phyloP scores from a whole-genome alignment of 2,888 invertebrate genomes.

The Osedax frankpressi region DNA sequence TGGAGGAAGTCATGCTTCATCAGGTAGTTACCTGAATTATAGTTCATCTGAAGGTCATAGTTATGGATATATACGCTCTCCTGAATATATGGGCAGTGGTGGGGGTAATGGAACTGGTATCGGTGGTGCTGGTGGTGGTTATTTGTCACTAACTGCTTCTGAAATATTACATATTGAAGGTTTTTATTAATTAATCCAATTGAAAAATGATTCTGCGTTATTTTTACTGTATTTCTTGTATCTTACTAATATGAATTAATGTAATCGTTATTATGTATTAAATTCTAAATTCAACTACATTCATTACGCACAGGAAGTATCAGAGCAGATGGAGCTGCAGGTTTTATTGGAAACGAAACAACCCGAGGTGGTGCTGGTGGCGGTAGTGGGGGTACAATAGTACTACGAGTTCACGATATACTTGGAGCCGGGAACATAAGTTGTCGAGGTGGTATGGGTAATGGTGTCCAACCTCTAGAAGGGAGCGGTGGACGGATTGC shows the following conservation, averaged over 20 bases:
- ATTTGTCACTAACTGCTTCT: too few species aligned
- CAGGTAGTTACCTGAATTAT: constrained; percentile 28
- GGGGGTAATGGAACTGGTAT: constrained; percentile 30
- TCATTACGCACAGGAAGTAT: constrained; percentile 26
- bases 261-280: too few species aligned
- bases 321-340: constrained; percentile 29
- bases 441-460: neutral
- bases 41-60: constrained; percentile 27
- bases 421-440: neutral
- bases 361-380: constrained; percentile 12
- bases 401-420: neutral
- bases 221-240: too few species aligned
- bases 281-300: too few species aligned
- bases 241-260: too few species aligned
- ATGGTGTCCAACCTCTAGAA: neutral
- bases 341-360: constrained; percentile 2
- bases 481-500: neutral
- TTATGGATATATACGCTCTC: constrained; percentile 29
- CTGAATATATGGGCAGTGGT: constrained; percentile 31
- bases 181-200: too few species aligned
- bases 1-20: constrained; percentile 32
- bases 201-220: too few species aligned
- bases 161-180: too few species aligned
- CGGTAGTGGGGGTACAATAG: constrained; percentile 19
- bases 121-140: constrained; percentile 33